Evolutionary conservation across 2,888 invertebrate genomes (phyloP).

Genomic region (Cephus sareptanus): DNA sequence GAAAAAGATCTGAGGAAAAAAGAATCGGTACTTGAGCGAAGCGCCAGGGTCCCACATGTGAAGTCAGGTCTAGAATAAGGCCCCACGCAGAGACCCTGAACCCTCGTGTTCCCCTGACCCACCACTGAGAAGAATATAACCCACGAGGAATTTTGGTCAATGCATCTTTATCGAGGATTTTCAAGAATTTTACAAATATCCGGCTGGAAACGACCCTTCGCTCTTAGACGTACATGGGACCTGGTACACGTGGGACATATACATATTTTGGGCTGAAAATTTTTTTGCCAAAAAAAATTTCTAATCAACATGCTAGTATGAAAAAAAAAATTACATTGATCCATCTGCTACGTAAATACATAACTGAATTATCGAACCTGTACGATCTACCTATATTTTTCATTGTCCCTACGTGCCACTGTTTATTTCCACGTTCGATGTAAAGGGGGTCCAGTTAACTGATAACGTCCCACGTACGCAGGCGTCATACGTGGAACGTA

Average conservation of each 20-base stretch:
- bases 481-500: neutral
- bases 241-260: neutral
- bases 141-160: neutral
- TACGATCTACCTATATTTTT: neutral
- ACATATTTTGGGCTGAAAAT: neutral
- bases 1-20: neutral
- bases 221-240: neutral
- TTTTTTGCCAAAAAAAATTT: too few relatives aligned
- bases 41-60: conserved; percentile 1
- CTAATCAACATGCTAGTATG: neutral
- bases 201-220: neutral
- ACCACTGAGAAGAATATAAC: neutral
- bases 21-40: neutral
- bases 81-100: conserved; percentile 4
- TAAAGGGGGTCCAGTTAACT: neutral
- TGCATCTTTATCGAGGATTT: neutral
- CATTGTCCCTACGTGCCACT: neutral
- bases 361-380: neutral
- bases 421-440: neutral
- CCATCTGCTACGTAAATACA: neutral
- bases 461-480: neutral
- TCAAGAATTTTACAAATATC: neutral
- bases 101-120: neutral
- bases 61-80: neutral
- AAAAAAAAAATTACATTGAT: neutral